These are phyloP conservation scores for Nipponia nippon DNA, from an alignment of 2,113 vertebrate genomes.

Conservation along the genomic window DNA sequence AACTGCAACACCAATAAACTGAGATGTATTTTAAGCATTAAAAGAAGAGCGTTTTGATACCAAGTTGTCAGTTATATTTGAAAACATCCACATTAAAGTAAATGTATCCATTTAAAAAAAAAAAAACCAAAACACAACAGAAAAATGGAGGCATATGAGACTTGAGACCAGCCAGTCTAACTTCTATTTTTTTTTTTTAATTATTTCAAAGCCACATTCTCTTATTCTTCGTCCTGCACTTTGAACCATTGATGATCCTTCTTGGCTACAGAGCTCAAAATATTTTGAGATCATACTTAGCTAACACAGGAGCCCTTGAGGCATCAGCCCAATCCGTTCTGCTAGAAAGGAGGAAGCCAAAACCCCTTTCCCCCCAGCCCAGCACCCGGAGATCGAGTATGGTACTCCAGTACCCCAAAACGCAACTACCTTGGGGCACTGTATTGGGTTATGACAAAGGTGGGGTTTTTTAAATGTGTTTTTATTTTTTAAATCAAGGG, in stretches of 20 bases:
- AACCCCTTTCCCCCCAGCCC: neutral
- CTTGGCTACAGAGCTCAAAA: neutral
- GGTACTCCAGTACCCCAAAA: neutral
- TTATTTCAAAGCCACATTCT: neutral
- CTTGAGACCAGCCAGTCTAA: neutral
- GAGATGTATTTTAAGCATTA: neutral
- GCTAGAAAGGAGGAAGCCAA: neutral
- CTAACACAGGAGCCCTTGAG: neutral
- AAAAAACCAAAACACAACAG: neutral
- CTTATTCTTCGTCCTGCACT: neutral
- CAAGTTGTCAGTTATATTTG: neutral
- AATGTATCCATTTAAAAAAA: neutral
- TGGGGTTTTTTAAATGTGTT: accelerated
- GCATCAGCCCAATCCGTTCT: neutral
- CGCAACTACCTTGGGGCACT: neutral
- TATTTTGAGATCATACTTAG: neutral
- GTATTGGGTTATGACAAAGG: neutral
- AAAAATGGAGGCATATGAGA: neutral
- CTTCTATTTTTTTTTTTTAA: neutral
- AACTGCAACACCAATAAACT: neutral
- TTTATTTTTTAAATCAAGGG: neutral
- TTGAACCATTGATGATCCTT: neutral
- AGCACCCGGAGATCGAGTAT: neutral
- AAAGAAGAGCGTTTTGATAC: neutral
- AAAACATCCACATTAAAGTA: neutral